Evolutionary conservation across 2,113 vertebrate species (phyloP), one percentile per base, ranked within the genome.

Genomic region (Rattus norvegicus): DNA sequence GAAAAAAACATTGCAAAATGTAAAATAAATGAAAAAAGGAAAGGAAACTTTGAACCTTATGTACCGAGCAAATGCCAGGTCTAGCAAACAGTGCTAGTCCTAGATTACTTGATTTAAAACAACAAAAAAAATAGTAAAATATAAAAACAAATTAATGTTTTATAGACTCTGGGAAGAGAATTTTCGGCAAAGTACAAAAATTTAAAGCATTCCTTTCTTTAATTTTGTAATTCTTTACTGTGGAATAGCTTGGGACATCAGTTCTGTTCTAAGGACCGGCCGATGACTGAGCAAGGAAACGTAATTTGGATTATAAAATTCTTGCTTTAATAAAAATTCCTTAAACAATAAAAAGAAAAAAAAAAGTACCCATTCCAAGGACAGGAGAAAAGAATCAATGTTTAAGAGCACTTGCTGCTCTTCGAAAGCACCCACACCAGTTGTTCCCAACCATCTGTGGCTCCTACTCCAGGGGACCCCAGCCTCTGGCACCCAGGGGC

Each of bases 251-350:
- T 99, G 99, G 99, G 98, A 98, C 98, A 98, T 99, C 99, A 98
- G 97, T 98, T 98, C 98, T 98, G 98, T 98, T 98, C 98, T 98
- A 98, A 98, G 97, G 98, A 97, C 97, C 98, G 98, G 98, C 98
- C 98, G 98, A 98, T 98, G 98, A 98, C 98, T 99, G 98, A 99
- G 99, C 99, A 98, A 98, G 98, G 99, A 99, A 99, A 98, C 98
- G 95, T 99, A 99, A 99, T 99, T 99, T 99, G 99, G 99, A 99
- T 99, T 98, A 99, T 99, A 98, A 99, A 99, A 99, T 99, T 99
- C 99, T 99, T 99, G 99, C 99, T 99, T 99, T 99, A 99, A 99
- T 99, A 99, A 99, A 99, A 99, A 99, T 99, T 99, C 98, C 98
- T 99, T 99, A 98, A 99, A 99, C 98, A 99, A 96, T 98, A 98